phyloP scores from a whole-genome alignment of 1,140 invertebrate species.

The Melitaea cinxia region DNA sequence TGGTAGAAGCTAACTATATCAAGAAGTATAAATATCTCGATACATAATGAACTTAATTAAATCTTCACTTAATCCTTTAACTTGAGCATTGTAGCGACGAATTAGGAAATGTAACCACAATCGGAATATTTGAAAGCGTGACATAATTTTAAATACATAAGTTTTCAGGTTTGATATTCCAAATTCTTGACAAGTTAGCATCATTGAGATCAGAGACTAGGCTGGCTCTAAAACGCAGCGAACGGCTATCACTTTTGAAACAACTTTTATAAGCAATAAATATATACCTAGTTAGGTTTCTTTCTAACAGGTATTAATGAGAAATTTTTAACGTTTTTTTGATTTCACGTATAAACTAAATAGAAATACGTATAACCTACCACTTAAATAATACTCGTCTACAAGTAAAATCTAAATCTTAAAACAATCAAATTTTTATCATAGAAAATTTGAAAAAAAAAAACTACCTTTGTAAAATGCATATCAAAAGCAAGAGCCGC shows the following conservation, averaged over 20 bases:
- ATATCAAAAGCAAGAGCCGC: constrained; percentile 72
- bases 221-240: constrained; percentile 64
- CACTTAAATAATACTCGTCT: neutral
- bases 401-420: neutral
- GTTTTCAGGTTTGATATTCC: constrained; percentile 24
- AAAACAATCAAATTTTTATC: neutral
- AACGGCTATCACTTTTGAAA: constrained; percentile 62
- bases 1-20: constrained; percentile 51
- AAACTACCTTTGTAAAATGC: constrained; percentile 5
- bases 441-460: constrained; percentile 6
- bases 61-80: constrained; percentile 14
- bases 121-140: constrained; percentile 9
- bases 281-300: too few relatives aligned
- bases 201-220: constrained; percentile 67
- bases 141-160: constrained; percentile 10
- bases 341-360: too few relatives aligned
- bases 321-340: neutral
- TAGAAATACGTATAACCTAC: neutral
- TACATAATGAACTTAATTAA: constrained; percentile 16
- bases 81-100: constrained; percentile 24
- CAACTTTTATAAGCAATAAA: too few relatives aligned
- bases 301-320: neutral
- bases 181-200: constrained; percentile 57
- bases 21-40: constrained; percentile 37
- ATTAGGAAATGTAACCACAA: neutral